These are phyloP conservation scores for Plumapathes pennacea DNA, from an alignment of 92 coral and sea anemone genomes.

Conservation along the genomic window DNA sequence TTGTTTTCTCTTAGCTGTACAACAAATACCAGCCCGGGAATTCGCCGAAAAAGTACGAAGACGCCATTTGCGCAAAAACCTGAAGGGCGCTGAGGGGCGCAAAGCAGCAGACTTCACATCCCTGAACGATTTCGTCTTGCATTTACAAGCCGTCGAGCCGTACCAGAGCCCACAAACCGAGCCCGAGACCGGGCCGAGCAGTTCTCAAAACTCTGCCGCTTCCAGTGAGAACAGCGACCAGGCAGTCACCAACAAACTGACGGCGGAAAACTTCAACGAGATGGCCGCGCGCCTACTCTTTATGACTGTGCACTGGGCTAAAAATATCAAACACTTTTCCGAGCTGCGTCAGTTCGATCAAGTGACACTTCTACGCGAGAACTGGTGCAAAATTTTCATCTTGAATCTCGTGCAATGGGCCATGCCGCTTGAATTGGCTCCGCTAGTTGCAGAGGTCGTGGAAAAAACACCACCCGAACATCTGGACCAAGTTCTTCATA, in stretches of 20 bases:
- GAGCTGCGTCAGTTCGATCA: constrained; percentile 96
- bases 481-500: constrained; percentile 74
- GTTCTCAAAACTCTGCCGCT: constrained; percentile 31
- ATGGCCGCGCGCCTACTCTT: constrained; percentile 88
- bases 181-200: constrained; percentile 44
- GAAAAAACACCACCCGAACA: constrained; percentile 77
- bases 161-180: constrained; percentile 51
- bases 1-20: constrained; percentile 65
- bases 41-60: constrained; percentile 71
- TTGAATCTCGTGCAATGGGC: constrained; percentile 92
- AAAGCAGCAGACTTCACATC: constrained; percentile 81
- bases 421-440: constrained; percentile 90
- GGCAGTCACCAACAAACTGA: constrained; percentile 15
- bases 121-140: constrained; percentile 78
- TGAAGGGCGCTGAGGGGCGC: constrained; percentile 66
- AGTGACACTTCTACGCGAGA: constrained; percentile 76
- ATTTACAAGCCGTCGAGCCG: constrained; percentile 88
- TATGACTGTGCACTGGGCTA: constrained; percentile 98
- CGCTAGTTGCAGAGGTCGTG: constrained; percentile 65
- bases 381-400: constrained; percentile 91
- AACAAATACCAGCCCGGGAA: constrained; percentile 77
- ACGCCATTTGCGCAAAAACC: constrained; percentile 62
- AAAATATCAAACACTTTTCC: constrained; percentile 82
- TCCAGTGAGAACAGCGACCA: constrained; percentile 11
- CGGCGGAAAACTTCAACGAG: constrained; percentile 68